Evolutionary conservation across 2,797 vertebrate species (phyloP).

Genomic region (Syngnathus acus): DNA sequence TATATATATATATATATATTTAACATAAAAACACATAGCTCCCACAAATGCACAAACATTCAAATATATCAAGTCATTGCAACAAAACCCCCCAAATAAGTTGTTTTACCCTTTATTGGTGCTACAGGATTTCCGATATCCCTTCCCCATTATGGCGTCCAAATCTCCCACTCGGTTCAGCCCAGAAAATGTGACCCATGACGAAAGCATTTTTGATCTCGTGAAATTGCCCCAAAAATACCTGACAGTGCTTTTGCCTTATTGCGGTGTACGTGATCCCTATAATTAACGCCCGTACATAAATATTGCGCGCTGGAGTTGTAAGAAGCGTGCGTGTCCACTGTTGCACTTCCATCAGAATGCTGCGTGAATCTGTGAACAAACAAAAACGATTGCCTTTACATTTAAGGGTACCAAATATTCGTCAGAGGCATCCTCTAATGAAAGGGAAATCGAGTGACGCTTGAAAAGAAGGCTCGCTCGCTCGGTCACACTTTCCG

Average conservation of each 20-base stretch:
- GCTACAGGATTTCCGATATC: slow-evolving; percentile 65
- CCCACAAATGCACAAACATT: slow-evolving; percentile 60
- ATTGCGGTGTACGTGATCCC: slow-evolving; percentile 36
- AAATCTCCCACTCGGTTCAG: slow-evolving; percentile 46
- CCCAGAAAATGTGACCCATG: slow-evolving; percentile 50
- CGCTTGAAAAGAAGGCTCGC: slow-evolving; percentile 46
- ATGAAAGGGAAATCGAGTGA: slow-evolving; percentile 49
- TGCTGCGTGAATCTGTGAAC: slow-evolving; percentile 66
- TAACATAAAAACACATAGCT: slow-evolving; percentile 60
- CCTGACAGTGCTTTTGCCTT: slow-evolving; percentile 37
- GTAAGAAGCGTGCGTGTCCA: slow-evolving; percentile 48
- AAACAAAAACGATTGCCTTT: slow-evolving; percentile 58
- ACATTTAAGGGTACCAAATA: slow-evolving; percentile 66
- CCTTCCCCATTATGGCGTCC: slow-evolving; percentile 48
- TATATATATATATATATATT: slow-evolving; percentile 32
- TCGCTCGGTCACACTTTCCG: slow-evolving; percentile 37
- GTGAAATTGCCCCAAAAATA: background rate
- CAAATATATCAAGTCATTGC: slow-evolving; percentile 57
- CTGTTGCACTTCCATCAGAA: slow-evolving; percentile 53
- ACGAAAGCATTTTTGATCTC: slow-evolving; percentile 6
- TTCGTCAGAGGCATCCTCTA: slow-evolving; percentile 46
- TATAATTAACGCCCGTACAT: background rate
- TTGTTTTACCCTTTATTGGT: slow-evolving; percentile 68
- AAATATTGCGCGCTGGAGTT: slow-evolving; percentile 20
- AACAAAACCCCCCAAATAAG: slow-evolving; percentile 49